Percentiles rank a stretch among this genome's conserved stretches.
Conservation (phyloP, 1,140 invertebrate species). For the Tribolium madens region DNA sequence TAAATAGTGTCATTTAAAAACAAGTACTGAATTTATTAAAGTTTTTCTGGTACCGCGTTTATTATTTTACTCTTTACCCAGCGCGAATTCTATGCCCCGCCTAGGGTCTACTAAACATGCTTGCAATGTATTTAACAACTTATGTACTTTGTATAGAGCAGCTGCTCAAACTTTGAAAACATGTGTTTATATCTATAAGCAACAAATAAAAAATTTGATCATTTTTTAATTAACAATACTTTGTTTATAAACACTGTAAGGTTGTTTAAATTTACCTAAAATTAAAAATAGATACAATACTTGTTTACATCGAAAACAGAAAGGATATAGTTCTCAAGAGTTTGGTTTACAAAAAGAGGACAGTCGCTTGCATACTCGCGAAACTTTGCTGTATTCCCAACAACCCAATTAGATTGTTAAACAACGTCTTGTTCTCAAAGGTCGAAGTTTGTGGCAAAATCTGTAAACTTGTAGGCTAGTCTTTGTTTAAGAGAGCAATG, state of each 20-base stretch:
- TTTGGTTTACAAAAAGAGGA: neutral
- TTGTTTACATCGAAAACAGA: neutral
- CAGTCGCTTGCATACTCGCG: neutral
- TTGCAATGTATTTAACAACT: neutral
- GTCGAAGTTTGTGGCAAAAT: conserved; percentile 17
- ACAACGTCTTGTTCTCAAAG: conserved; percentile 19
- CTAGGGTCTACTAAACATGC: too few relatives aligned
- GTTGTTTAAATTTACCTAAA: too few relatives aligned
- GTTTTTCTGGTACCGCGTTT: too few relatives aligned
- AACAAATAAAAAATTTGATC: neutral
- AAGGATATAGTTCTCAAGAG: neutral
- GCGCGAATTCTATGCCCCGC: too few relatives aligned
- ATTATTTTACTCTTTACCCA: too few relatives aligned
- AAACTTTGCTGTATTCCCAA: neutral
- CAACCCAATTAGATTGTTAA: conserved; percentile 17
- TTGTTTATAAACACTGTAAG: too few relatives aligned
- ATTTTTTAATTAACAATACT: neutral
- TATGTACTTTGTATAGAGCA: neutral
- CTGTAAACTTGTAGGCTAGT: conserved; percentile 9
- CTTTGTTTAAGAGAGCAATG: conserved; percentile 12
- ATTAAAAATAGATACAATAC: neutral
- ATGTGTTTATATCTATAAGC: neutral
- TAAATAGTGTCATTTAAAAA: too few relatives aligned
- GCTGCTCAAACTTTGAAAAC: neutral
- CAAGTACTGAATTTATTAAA: too few relatives aligned